These are phyloP conservation scores for Neolamprologus tretocephalus DNA, from an alignment of 2,113 vertebrate species.

Conservation along the genomic window DNA sequence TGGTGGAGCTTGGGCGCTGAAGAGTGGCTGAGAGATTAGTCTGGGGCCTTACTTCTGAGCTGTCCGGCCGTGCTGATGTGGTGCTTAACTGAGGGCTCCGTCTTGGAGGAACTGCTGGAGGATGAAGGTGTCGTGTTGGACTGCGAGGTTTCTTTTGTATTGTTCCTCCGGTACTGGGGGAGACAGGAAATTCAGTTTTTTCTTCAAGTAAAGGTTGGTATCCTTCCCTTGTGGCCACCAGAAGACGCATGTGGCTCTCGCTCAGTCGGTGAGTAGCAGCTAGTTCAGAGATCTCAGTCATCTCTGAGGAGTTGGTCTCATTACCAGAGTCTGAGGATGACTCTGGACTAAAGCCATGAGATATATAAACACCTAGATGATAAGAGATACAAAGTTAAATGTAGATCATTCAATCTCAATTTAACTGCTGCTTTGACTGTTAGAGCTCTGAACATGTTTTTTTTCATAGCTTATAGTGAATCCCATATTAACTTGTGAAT, in stretches of 20 bases:
- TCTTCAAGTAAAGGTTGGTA: constrained; percentile 89
- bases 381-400: constrained; percentile 44
- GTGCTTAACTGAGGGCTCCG: constrained; percentile 81
- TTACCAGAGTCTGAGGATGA: constrained; percentile 98
- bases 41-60: constrained; percentile 81
- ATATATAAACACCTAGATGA: constrained; percentile 86
- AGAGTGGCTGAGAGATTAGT: constrained; percentile 82
- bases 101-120: constrained; percentile 88
- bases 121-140: constrained; percentile 72
- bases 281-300: constrained; percentile 93
- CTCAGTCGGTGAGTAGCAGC: constrained; percentile 84
- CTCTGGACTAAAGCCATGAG: constrained; percentile 90
- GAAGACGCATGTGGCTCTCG: constrained; percentile 83
- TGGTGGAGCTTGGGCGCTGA: constrained; percentile 73
- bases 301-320: constrained; percentile 98
- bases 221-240: constrained; percentile 85
- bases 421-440: neutral
- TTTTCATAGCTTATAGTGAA: neutral
- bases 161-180: constrained; percentile 73
- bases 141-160: constrained; percentile 74
- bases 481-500: neutral
- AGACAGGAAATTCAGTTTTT: constrained; percentile 85
- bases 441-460: neutral
- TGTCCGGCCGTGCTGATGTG: constrained; percentile 78
- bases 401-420: neutral